These are phyloP conservation scores for Clavelina lepadiformis DNA, from an alignment of 23 tunicate genomes.

Conservation along the genomic window DNA sequence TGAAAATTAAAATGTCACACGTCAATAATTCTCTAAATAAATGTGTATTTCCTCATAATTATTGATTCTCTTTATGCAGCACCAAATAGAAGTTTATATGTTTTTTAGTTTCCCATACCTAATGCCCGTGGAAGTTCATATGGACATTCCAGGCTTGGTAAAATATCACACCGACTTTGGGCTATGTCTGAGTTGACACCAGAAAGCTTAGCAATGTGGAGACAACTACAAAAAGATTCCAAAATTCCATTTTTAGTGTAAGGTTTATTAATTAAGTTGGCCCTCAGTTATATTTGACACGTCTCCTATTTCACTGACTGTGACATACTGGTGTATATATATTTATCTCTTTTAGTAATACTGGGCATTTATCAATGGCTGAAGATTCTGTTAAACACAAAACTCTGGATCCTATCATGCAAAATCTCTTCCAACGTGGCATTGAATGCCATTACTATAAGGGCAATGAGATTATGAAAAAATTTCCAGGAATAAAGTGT, in stretches of 20 bases:
- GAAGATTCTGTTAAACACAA: conserved; percentile 1
- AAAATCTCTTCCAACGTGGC: conserved; percentile 10
- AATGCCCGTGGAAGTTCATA: conserved; percentile 76
- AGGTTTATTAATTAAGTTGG: conserved; percentile 10
- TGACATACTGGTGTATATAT: background rate
- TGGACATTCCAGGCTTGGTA: conserved; percentile 57
- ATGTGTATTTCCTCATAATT: too few relatives aligned
- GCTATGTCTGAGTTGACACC: conserved; percentile 29
- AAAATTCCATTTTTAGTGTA: conserved; percentile 32
- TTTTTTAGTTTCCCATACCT: conserved; percentile 53
- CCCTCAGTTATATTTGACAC: too few relatives aligned
- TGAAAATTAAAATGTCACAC: too few relatives aligned
- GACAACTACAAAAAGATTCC: conserved; percentile 22
- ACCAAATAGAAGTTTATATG: too few relatives aligned
- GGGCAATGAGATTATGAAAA: conserved; percentile 27
- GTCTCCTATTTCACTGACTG: too few relatives aligned
- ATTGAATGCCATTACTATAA: conserved; percentile 8
- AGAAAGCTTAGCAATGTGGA: conserved; percentile 44
- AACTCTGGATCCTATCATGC: conserved; percentile 5
- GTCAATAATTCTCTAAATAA: too few relatives aligned
- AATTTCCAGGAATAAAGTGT: conserved; percentile 42
- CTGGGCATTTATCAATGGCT: conserved; percentile 40
- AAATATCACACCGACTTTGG: conserved; percentile 27
- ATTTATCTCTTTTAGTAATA: conserved; percentile 31
- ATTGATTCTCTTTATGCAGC: too few relatives aligned